phyloP scores from a whole-genome alignment of 1,140 invertebrate species.

The Drosophila ficusphila region DNA sequence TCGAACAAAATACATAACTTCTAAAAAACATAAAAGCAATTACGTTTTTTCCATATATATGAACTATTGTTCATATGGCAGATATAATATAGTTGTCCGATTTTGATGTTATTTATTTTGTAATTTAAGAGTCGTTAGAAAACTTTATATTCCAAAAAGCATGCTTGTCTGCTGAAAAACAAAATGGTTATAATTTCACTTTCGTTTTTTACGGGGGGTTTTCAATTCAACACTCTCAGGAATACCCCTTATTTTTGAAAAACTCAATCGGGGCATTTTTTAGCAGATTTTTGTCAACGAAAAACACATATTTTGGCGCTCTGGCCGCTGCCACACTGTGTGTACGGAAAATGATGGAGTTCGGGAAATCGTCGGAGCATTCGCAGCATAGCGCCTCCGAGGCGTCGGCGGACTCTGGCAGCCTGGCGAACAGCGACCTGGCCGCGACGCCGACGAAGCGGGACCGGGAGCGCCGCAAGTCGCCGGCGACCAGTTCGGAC shows the following conservation, averaged over 20 bases:
- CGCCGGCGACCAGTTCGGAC: conserved; percentile 45
- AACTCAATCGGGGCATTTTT: not conserved
- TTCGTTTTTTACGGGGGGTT: no score
- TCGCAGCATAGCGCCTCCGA: conserved; percentile 49
- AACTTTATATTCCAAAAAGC: no score
- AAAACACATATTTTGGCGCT: conserved; percentile 27
- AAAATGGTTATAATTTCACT: no score
- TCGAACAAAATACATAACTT: no score
- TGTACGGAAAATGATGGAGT: conserved; percentile 47
- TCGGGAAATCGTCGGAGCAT: conserved; percentile 40
- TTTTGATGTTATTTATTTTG: no score
- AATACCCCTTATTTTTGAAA: not conserved
- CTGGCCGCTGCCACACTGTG: conserved; percentile 28
- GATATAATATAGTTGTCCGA: no score
- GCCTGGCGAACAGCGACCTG: conserved; percentile 39
- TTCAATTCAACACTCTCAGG: no score
- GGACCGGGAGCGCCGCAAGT: conserved; percentile 68
- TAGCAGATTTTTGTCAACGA: not conserved
- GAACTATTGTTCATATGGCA: no score
- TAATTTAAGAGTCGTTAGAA: no score
- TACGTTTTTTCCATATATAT: no score
- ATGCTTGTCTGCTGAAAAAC: no score
- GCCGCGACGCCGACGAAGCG: conserved; percentile 56
- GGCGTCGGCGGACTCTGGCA: conserved; percentile 45
- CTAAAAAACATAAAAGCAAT: no score